These are phyloP conservation scores for Hemiprocne comata DNA, from an alignment of 2,113 vertebrate species.

Conservation along the genomic window DNA sequence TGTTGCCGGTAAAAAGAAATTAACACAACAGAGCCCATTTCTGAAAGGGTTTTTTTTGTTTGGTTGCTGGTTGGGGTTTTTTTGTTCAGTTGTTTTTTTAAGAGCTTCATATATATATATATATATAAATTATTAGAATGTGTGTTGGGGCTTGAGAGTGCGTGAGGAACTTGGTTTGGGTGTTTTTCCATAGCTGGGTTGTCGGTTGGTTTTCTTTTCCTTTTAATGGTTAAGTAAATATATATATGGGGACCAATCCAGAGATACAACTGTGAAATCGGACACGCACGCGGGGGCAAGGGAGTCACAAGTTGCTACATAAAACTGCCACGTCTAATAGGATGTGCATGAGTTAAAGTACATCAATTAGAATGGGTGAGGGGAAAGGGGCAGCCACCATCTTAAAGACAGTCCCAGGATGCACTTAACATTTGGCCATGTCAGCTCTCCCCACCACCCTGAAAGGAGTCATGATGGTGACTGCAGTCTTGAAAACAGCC, in stretches of 20 bases:
- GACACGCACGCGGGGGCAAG: constrained; percentile 63
- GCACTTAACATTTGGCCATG: neutral
- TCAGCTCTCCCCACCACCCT: neutral
- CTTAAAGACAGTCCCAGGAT: constrained; percentile 43
- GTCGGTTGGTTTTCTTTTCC: neutral
- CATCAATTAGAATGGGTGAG: constrained; percentile 57
- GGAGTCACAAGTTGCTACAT: constrained; percentile 79
- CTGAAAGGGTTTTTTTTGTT: constrained; percentile 59
- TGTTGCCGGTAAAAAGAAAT: neutral
- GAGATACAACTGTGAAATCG: constrained; percentile 72
- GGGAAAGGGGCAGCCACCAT: constrained; percentile 30
- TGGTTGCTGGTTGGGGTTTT: too few relatives aligned
- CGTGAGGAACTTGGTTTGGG: constrained; percentile 15
- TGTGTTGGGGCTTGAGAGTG: constrained; percentile 41
- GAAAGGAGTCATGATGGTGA: neutral
- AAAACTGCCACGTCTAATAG: constrained; percentile 83
- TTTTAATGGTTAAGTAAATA: constrained; percentile 71
- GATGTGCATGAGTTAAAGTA: constrained; percentile 78
- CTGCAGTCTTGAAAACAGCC: neutral
- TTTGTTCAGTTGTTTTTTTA: constrained; percentile 29
- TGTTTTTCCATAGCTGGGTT: constrained; percentile 32
- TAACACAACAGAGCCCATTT: constrained; percentile 69
- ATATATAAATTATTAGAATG: constrained; percentile 81
- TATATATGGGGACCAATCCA: constrained; percentile 68
- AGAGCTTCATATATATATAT: constrained; percentile 79